Evolutionary conservation across 2,797 vertebrate species (phyloP).

Genomic region (Amblyraja radiata): DNA sequence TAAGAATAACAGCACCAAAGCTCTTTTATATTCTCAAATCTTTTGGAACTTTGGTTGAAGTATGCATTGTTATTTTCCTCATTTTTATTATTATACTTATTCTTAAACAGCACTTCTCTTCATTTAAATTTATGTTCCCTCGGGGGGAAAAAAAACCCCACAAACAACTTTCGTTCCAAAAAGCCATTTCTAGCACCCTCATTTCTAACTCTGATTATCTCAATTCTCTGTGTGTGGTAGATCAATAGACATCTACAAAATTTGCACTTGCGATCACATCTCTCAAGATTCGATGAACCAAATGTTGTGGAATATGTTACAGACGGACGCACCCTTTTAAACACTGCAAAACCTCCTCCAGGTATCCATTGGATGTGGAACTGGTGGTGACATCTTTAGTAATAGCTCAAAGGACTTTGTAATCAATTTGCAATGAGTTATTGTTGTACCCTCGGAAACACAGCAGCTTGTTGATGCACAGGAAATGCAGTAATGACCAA

Average conservation of each 20-base stretch:
- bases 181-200: background rate
- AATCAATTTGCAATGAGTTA: too few species aligned
- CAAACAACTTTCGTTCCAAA: background rate
- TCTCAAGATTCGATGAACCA: background rate
- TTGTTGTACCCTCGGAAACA: background rate
- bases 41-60: background rate
- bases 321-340: background rate
- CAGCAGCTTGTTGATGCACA: background rate
- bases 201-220: background rate
- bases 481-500: too few species aligned
- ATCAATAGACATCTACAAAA: background rate
- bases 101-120: background rate
- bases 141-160: background rate
- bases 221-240: background rate
- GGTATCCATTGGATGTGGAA: too few species aligned
- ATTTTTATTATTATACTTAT: background rate
- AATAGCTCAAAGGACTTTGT: too few species aligned
- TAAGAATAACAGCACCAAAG: background rate
- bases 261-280: background rate
- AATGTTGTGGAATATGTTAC: background rate
- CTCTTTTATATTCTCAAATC: background rate
- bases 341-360: background rate
- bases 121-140: background rate
- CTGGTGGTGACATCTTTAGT: too few species aligned
- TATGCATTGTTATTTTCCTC: background rate